These are phyloP conservation scores for Tamias sibiricus DNA, from an alignment of 2,113 vertebrate species.

Conservation along the genomic window DNA sequence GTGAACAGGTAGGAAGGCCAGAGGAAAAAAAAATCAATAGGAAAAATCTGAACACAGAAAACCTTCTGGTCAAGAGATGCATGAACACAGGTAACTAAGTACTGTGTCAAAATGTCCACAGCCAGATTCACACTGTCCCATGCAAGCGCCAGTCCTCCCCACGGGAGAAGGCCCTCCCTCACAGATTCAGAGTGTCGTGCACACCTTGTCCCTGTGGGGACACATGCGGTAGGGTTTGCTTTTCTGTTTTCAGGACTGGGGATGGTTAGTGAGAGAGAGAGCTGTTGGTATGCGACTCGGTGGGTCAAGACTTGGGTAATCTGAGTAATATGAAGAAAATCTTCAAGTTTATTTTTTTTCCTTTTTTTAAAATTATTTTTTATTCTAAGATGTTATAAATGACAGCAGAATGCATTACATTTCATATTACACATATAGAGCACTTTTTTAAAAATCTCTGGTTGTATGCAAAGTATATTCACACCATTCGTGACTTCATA, in stretches of 20 bases:
- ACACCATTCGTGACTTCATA: no score
- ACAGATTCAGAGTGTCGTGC: background rate
- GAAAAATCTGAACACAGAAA: background rate
- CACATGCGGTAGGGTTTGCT: background rate
- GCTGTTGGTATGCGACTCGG: background rate
- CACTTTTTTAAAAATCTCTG: no score
- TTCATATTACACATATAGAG: no score
- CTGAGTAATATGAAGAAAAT: background rate
- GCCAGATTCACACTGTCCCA: background rate
- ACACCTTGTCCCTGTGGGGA: fast-evolving
- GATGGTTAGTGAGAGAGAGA: background rate
- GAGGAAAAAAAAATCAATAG: background rate
- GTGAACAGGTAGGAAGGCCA: background rate
- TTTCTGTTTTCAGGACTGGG: background rate
- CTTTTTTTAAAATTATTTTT: no score
- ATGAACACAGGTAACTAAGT: background rate
- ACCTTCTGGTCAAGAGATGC: background rate
- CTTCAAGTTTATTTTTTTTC: background rate
- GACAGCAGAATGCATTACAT: no score
- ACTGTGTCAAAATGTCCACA: background rate
- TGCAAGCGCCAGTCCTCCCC: background rate
- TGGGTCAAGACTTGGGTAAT: background rate
- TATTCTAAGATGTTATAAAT: no score
- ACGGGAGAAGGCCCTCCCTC: background rate
- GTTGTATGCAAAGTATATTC: no score